phyloP scores from a whole-genome alignment of 2,797 vertebrate genomes.

The Cossypha caffra region DNA sequence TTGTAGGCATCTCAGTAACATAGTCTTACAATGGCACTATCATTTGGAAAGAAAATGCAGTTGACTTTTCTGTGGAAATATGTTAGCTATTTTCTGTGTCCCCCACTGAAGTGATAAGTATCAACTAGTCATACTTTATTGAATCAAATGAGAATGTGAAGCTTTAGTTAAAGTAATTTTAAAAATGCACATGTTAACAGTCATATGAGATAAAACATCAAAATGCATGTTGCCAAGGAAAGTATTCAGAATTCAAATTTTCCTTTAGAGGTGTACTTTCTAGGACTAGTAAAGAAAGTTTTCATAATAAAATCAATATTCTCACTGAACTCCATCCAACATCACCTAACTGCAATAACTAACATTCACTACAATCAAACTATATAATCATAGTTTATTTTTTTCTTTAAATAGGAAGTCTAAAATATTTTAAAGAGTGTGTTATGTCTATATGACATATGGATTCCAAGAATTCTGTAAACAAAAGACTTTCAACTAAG shows the following conservation, averaged over 20 bases:
- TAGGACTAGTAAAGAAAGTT: background rate
- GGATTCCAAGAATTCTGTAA: background rate
- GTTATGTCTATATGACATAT: background rate
- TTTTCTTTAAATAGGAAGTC: background rate
- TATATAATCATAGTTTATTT: background rate
- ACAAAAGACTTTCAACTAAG: background rate
- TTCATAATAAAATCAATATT: background rate
- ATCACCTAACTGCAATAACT: background rate
- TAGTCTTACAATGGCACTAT: slow-evolving; percentile 58
- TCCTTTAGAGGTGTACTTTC: background rate
- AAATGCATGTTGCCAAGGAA: background rate
- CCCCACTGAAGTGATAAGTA: slow-evolving; percentile 35
- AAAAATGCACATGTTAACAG: background rate
- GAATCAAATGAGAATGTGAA: background rate
- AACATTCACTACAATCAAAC: background rate
- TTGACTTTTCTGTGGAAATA: slow-evolving; percentile 38
- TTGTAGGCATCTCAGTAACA: slow-evolving; percentile 69
- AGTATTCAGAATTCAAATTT: background rate
- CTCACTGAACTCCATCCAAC: background rate
- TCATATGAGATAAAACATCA: background rate
- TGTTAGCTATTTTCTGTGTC: background rate
- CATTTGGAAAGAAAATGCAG: slow-evolving; percentile 62
- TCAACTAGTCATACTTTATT: background rate
- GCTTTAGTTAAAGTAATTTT: slow-evolving; percentile 46
- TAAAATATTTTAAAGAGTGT: background rate